Percentiles rank a stretch among this genome's conserved stretches.
phyloP scores from a whole-genome alignment of 2,888 invertebrate species.

The Apodemia zela region DNA sequence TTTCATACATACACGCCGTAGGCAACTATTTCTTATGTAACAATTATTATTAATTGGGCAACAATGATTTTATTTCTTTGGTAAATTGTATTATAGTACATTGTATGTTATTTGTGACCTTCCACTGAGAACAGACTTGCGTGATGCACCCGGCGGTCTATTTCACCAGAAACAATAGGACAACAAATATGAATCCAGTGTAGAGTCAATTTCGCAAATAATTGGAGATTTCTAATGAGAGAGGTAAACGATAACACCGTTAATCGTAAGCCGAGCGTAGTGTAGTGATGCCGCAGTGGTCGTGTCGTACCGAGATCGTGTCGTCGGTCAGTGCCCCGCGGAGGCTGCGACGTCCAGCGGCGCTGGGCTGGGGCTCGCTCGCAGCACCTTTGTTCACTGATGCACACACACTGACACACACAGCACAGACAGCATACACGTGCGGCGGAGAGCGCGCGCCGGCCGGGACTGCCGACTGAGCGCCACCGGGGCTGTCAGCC shows the following conservation, averaged over 20 bases:
- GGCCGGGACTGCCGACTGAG: constrained; percentile 6
- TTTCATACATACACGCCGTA: neutral
- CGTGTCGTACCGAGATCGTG: constrained; percentile 42
- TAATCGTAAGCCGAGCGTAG: constrained; percentile 1
- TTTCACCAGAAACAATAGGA: neutral
- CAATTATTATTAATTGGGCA: neutral
- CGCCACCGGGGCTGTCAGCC: neutral
- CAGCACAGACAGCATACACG: neutral
- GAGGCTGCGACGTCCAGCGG: constrained; percentile 26
- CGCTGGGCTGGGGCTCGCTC: constrained; percentile 14
- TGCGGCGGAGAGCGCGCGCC: constrained; percentile 18
- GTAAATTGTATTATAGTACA: no score
- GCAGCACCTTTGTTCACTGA: constrained; percentile 14
- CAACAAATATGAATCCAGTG: constrained; percentile 23
- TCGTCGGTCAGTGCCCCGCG: constrained; percentile 54
- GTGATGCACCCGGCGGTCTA: neutral
- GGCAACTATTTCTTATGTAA: no score
- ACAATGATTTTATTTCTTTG: neutral
- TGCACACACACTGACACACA: neutral
- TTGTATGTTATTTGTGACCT: neutral
- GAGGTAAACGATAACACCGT: neutral
- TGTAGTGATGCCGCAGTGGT: constrained; percentile 5
- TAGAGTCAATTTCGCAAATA: neutral
- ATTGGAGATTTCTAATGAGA: neutral
- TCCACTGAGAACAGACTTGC: neutral